Evolutionary conservation across 2,888 invertebrate genomes (phyloP).

Genomic region (Gymnoscelis rufifasciata): DNA sequence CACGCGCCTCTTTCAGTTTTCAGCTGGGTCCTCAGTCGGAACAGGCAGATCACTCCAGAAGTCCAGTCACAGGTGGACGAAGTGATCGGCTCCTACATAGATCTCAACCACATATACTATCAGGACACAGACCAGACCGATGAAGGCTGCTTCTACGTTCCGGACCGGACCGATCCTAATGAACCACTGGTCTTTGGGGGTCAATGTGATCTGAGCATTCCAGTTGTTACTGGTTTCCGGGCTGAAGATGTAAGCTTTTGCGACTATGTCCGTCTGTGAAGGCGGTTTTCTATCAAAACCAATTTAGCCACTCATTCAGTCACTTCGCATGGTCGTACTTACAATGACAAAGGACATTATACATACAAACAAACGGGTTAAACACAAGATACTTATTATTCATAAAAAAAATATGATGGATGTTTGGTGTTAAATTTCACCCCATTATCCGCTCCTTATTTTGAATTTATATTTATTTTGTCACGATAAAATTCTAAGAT

Average conservation of each 20-base stretch:
- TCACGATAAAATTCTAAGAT: too few relatives aligned
- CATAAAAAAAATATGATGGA: too few relatives aligned
- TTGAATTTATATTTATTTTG: too few relatives aligned
- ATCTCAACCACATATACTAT: constrained; percentile 46
- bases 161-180: constrained; percentile 30
- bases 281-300: too few relatives aligned
- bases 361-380: too few relatives aligned
- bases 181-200: constrained; percentile 46
- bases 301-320: too few relatives aligned
- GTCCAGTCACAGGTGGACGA: constrained; percentile 37
- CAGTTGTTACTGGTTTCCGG: constrained; percentile 41
- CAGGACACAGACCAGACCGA: constrained; percentile 37
- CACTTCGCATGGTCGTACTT: too few relatives aligned
- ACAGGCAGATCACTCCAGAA: constrained; percentile 33
- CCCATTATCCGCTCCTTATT: too few relatives aligned
- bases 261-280: background rate
- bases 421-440: too few relatives aligned
- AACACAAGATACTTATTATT: too few relatives aligned
- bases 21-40: constrained; percentile 63
- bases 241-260: constrained; percentile 41
- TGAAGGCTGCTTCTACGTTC: constrained; percentile 48
- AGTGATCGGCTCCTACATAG: constrained; percentile 37
- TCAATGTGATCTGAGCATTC: constrained; percentile 41
- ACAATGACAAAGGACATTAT: too few relatives aligned
- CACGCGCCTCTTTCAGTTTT: too few relatives aligned